Percentiles rank a stretch among this genome's conserved stretches.
Evolutionary conservation across 2,888 invertebrate genomes (phyloP).

Genomic region (Charanyca ferruginea): DNA sequence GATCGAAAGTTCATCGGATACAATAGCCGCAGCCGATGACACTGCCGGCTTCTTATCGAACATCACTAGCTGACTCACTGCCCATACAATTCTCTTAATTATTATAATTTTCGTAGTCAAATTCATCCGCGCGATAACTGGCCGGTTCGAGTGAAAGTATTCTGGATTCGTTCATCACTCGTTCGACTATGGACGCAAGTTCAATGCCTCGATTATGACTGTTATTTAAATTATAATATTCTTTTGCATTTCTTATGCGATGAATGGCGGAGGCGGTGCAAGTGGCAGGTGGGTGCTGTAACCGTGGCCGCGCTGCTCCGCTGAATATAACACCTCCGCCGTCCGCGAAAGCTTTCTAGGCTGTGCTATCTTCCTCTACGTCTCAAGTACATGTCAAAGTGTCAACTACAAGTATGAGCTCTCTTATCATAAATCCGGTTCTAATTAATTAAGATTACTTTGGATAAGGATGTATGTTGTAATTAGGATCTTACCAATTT

Average conservation of each 20-base stretch:
- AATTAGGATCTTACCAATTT: constrained; percentile 61
- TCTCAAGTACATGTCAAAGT: constrained; percentile 67
- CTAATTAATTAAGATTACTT: constrained; percentile 73
- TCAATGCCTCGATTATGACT: constrained; percentile 89
- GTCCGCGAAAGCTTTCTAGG: constrained; percentile 62
- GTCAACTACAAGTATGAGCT: constrained; percentile 64
- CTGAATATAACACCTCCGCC: constrained; percentile 51
- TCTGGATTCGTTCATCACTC: constrained; percentile 87
- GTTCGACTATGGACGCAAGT: constrained; percentile 83
- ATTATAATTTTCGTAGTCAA: constrained; percentile 87
- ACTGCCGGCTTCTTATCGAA: constrained; percentile 80
- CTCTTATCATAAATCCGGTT: constrained; percentile 71
- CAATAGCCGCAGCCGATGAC: constrained; percentile 83
- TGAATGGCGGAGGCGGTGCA: constrained; percentile 72
- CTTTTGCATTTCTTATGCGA: constrained; percentile 78
- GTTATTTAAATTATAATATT: constrained; percentile 86
- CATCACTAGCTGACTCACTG: constrained; percentile 86
- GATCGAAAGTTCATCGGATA: constrained; percentile 85
- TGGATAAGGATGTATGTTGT: constrained; percentile 64
- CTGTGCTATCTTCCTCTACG: constrained; percentile 56
- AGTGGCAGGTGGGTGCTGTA: constrained; percentile 78
- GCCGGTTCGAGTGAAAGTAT: constrained; percentile 86
- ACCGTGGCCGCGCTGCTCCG: constrained; percentile 72
- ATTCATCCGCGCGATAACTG: constrained; percentile 81
- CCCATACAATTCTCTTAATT: constrained; percentile 86